phyloP scores from a whole-genome alignment of 2,113 vertebrate species.

The Indri indri region DNA sequence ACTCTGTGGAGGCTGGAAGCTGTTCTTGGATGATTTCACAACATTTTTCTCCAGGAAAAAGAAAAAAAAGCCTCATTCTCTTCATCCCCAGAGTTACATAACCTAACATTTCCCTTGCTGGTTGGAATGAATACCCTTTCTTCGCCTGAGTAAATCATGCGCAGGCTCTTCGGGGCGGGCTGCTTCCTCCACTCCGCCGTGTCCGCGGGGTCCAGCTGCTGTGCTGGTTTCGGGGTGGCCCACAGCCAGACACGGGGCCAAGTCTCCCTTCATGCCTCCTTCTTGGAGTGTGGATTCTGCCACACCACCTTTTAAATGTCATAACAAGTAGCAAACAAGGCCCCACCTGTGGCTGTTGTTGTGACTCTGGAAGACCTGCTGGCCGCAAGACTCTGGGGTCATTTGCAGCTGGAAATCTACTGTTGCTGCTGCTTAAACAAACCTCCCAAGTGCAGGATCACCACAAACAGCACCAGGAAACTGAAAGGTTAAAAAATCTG shows the following conservation, averaged over 20 bases:
- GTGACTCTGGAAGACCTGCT: not conserved
- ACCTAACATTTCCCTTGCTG: conserved; percentile 31
- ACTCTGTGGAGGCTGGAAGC: conserved; percentile 11
- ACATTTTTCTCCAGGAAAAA: conserved; percentile 66
- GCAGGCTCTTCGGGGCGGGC: not conserved
- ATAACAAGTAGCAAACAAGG: not conserved
- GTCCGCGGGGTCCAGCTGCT: not conserved
- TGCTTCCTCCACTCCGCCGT: not conserved
- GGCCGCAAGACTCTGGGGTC: accelerated
- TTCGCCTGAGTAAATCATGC: conserved; percentile 51
- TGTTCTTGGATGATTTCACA: conserved; percentile 58
- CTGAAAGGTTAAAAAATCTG: accelerated
- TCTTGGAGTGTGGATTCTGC: not conserved
- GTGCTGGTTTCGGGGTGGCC: not conserved
- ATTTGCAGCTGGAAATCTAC: not conserved
- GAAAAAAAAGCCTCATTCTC: conserved; percentile 1
- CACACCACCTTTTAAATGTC: not conserved
- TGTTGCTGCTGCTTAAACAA: accelerated
- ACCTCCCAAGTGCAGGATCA: not conserved
- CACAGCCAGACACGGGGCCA: not conserved
- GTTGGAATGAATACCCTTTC: conserved; percentile 16
- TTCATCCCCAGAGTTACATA: conserved; percentile 39
- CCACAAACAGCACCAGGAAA: not conserved
- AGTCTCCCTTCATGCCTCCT: not conserved
- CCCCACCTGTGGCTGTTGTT: not conserved